A percentile compares a stretch with the other conserved stretches of the same genome.
Evolutionary conservation across 2,888 invertebrate species (phyloP).

Genomic region (Rapana venosa): DNA sequence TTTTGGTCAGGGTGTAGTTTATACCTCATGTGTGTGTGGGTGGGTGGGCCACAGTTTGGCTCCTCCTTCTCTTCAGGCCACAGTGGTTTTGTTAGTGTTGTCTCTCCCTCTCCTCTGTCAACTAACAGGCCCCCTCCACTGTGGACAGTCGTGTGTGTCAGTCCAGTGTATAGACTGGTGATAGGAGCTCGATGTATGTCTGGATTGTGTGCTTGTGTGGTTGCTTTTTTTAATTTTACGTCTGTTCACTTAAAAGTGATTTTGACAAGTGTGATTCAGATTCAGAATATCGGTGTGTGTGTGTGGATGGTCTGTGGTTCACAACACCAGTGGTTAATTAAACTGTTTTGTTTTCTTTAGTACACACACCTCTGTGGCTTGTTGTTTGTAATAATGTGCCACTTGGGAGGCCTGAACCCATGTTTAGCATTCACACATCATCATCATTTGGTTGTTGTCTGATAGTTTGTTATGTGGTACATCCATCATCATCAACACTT

Average conservation of each 20-base stretch:
- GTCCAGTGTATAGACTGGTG: too few species aligned
- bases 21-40: constrained; percentile 7
- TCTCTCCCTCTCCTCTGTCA: not conserved
- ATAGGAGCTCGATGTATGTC: too few species aligned
- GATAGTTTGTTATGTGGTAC: not conserved
- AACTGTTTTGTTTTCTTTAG: not conserved
- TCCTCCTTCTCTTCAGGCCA: too few species aligned
- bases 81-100: not conserved
- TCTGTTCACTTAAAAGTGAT: too few species aligned
- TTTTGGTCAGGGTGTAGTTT: not conserved
- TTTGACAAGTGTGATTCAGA: too few species aligned
- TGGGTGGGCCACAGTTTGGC: not conserved
- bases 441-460: not conserved
- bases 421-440: constrained; percentile 3
- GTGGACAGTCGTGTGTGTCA: not conserved
- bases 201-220: too few species aligned
- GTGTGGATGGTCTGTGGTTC: not conserved
- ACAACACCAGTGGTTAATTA: not conserved
- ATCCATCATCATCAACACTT: constrained; percentile 10
- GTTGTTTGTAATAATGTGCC: not conserved
- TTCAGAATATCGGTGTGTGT: not conserved
- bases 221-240: too few species aligned
- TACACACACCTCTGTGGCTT: not conserved
- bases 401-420: not conserved
- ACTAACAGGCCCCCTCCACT: not conserved